Evolutionary conservation across 2,888 invertebrate species (phyloP).

Genomic region (Orchesella flavescens): DNA sequence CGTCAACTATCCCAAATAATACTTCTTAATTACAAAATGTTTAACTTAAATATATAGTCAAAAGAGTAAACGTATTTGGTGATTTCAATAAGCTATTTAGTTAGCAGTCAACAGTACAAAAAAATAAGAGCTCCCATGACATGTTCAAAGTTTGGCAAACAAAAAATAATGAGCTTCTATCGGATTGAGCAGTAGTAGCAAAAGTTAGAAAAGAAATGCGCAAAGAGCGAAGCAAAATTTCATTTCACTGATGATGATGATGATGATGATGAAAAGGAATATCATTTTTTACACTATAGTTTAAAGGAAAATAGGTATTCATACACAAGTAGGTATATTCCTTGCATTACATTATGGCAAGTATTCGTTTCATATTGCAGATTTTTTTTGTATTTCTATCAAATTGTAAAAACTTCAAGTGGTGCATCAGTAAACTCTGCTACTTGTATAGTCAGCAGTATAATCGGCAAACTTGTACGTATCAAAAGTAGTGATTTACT

Average conservation of each 20-base stretch:
- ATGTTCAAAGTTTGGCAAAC: background rate
- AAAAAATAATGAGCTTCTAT: background rate
- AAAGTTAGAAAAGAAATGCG: constrained; percentile 1
- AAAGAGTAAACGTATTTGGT: background rate
- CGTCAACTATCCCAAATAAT: background rate
- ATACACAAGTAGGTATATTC: no score
- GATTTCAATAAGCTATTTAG: background rate
- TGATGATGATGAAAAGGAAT: background rate
- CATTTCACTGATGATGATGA: constrained; percentile 3
- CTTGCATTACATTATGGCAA: no score
- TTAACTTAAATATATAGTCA: background rate
- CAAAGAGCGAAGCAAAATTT: background rate
- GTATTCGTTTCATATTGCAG: no score
- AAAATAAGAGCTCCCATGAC: background rate
- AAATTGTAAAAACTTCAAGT: no score
- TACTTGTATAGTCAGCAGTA: no score
- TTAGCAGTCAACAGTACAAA: no score
- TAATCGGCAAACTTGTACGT: no score
- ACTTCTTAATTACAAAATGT: background rate
- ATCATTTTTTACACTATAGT: no score
- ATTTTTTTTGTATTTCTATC: no score
- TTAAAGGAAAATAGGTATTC: no score
- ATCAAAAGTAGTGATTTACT: no score
- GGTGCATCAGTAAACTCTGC: no score
- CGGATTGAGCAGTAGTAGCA: background rate